These are phyloP conservation scores for Spheniscus mendiculus DNA, from an alignment of 2,113 vertebrate genomes.

Conservation along the genomic window DNA sequence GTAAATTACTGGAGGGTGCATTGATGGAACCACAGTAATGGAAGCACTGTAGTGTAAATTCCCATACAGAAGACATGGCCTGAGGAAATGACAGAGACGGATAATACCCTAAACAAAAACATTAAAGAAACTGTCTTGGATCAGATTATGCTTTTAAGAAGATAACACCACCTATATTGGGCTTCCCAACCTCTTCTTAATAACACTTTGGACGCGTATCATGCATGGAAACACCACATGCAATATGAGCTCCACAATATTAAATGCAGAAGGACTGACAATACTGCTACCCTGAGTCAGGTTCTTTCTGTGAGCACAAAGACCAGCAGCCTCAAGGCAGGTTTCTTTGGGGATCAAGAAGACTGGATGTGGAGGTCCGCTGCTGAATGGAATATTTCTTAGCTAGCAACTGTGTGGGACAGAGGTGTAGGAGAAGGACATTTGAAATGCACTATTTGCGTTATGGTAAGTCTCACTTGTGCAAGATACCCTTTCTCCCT, in stretches of 20 bases:
- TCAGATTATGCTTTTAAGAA: not conserved
- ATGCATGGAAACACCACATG: not conserved
- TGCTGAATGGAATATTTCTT: not conserved
- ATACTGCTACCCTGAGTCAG: not conserved
- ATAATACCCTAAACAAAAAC: not conserved
- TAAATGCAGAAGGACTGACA: not conserved
- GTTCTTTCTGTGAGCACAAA: rapidly evolving
- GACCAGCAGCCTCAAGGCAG: not conserved
- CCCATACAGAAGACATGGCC: not conserved
- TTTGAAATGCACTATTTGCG: not conserved
- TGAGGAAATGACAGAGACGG: not conserved
- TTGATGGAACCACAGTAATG: not conserved
- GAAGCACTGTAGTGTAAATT: not conserved
- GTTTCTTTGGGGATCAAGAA: not conserved
- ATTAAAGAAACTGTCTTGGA: not conserved
- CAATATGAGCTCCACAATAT: not conserved
- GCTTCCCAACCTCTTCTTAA: not conserved
- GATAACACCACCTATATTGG: not conserved
- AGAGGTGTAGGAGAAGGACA: not conserved
- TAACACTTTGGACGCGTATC: not conserved
- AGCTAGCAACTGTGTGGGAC: not conserved
- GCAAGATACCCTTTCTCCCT: not conserved
- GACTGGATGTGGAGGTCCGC: rapidly evolving
- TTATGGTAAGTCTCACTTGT: rapidly evolving
- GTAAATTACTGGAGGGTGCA: not conserved